Conservation (phyloP, 2,113 vertebrate genomes). For the Otolemur garnettii region DNA sequence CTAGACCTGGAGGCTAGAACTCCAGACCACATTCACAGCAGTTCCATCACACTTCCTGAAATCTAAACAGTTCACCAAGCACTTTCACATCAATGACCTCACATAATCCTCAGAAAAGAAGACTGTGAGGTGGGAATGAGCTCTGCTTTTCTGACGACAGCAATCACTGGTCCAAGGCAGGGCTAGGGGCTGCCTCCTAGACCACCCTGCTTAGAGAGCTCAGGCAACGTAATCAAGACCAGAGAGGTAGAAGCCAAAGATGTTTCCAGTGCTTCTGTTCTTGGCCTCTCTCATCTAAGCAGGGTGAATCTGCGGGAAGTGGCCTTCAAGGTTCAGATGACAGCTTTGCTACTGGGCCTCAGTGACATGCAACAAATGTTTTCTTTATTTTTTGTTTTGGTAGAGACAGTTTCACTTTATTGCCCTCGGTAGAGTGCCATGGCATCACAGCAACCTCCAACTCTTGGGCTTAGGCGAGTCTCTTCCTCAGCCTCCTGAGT, state of each 20-base stretch:
- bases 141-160: background rate
- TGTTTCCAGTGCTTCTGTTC: background rate
- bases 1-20: background rate
- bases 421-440: no score
- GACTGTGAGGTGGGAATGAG: background rate
- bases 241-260: background rate
- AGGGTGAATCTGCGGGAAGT: background rate
- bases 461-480: no score
- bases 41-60: background rate
- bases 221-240: background rate
- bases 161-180: background rate
- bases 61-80: slow-evolving; percentile 36
- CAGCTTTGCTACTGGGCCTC: background rate
- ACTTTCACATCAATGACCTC: background rate
- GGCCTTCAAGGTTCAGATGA: background rate
- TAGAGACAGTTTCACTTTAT: no score
- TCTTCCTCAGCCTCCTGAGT: no score
- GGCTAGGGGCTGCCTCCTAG: background rate
- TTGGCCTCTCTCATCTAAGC: background rate
- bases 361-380: background rate
- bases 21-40: background rate
- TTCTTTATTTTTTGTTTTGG: background rate
- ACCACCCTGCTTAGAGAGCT: background rate
- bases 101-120: background rate
- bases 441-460: no score